A percentile compares a stretch with the other conserved stretches of the same genome.
phyloP scores from a whole-genome alignment of 2,888 invertebrate genomes.

The Mesorhabditis sp. region DNA sequence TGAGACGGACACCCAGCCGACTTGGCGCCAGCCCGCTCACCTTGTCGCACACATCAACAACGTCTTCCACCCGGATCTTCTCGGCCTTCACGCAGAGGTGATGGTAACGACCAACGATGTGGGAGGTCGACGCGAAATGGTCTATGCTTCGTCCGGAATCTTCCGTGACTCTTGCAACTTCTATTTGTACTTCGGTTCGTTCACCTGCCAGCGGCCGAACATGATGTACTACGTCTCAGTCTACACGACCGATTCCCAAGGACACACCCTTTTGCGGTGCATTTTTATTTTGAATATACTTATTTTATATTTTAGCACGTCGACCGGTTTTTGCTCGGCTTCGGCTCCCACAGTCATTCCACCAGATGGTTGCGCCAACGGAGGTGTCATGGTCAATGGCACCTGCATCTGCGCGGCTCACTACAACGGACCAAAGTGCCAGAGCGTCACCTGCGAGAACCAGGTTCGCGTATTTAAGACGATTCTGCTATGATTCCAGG shows the following conservation, averaged over 20 bases:
- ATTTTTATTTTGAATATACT: background rate
- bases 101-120: constrained; percentile 23
- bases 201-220: constrained; percentile 25
- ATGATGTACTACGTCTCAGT: constrained; percentile 32
- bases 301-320: constrained; percentile 20
- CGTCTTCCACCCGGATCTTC: constrained; percentile 26
- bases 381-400: constrained; percentile 33
- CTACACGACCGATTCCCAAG: constrained; percentile 4
- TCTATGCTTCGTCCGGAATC: constrained; percentile 44
- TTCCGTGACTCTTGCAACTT: constrained; percentile 42
- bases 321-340: constrained; percentile 32
- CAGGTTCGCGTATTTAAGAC: background rate
- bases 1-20: constrained; percentile 9
- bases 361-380: constrained; percentile 32
- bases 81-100: constrained; percentile 17
- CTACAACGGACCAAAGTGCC: constrained; percentile 32
- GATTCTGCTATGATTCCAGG: constrained; percentile 23
- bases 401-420: constrained; percentile 32
- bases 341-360: constrained; percentile 18
- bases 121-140: constrained; percentile 19
- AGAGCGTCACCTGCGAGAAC: constrained; percentile 12
- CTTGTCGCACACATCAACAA: constrained; percentile 37
- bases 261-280: background rate
- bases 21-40: constrained; percentile 27
- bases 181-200: constrained; percentile 44